Evolutionary conservation across 2,797 vertebrate genomes (phyloP).

Genomic region (Cyprinodon diabolis): DNA sequence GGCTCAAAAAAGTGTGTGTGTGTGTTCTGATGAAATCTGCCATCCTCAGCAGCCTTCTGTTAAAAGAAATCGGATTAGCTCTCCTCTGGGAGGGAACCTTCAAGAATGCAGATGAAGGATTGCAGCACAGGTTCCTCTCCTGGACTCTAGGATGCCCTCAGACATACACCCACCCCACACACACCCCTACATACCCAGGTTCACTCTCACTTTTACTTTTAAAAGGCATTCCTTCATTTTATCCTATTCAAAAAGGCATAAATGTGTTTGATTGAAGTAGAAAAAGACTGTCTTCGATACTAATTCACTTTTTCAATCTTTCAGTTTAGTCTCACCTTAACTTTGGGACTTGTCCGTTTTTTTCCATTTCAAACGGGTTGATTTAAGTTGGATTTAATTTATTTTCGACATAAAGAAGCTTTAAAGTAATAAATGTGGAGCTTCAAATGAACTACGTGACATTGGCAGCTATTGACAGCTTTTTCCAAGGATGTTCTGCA

Average conservation of each 20-base stretch:
- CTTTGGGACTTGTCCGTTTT: constrained; percentile 58
- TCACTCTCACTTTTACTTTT: constrained; percentile 32
- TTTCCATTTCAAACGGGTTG: constrained; percentile 47
- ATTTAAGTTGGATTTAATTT: constrained; percentile 56
- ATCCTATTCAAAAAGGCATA: constrained; percentile 67
- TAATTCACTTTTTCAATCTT: constrained; percentile 56
- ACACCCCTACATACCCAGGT: constrained; percentile 18
- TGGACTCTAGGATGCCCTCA: constrained; percentile 52
- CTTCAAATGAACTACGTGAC: constrained; percentile 28
- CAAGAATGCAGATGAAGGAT: constrained; percentile 81
- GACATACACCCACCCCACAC: constrained; percentile 18
- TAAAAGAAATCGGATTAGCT: constrained; percentile 80
- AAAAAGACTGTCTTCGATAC: constrained; percentile 33
- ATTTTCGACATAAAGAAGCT: constrained; percentile 43
- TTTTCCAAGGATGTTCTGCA: not conserved
- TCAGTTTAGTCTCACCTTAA: constrained; percentile 29
- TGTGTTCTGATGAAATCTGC: constrained; percentile 77
- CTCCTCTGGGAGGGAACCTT: constrained; percentile 75
- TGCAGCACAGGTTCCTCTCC: constrained; percentile 70
- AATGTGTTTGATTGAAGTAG: constrained; percentile 53
- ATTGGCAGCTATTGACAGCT: constrained; percentile 32
- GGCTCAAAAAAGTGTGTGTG: constrained; percentile 46
- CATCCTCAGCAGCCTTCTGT: constrained; percentile 75
- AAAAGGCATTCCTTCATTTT: constrained; percentile 61
- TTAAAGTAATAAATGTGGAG: constrained; percentile 45